phyloP scores from a whole-genome alignment of 2,888 invertebrate genomes.

The Hydrotaea diabolus region DNA sequence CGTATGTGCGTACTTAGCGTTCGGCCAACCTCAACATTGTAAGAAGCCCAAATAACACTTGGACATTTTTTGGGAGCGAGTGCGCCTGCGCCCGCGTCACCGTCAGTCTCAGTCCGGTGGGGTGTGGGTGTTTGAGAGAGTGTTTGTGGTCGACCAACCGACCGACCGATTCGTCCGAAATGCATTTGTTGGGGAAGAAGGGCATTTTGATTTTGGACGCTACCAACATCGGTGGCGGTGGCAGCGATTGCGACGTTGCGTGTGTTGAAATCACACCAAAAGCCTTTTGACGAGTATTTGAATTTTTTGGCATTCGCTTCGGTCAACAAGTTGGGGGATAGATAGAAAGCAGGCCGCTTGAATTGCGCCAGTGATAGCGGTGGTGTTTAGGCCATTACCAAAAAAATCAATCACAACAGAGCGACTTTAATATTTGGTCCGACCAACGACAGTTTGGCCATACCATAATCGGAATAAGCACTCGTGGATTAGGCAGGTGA shows the following conservation, averaged over 20 bases:
- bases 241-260: neutral
- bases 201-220: constrained; percentile 15
- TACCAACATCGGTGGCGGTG: constrained; percentile 16
- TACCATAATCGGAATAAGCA: constrained; percentile 42
- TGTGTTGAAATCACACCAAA: constrained; percentile 58
- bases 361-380: too few species aligned
- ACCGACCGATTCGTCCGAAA: constrained; percentile 32
- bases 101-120: constrained; percentile 27
- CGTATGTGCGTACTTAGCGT: neutral
- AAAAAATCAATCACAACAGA: constrained; percentile 50
- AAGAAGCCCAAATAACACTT: constrained; percentile 29
- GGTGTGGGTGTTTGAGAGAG: constrained; percentile 46
- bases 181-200: constrained; percentile 50
- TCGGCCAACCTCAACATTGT: constrained; percentile 46
- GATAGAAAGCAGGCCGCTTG: constrained; percentile 30
- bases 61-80: constrained; percentile 45
- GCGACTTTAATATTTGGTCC: constrained; percentile 40
- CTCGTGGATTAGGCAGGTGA: constrained; percentile 21
- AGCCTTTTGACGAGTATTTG: constrained; percentile 25
- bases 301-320: constrained; percentile 44
- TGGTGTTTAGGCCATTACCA: constrained; percentile 61
- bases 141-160: constrained; percentile 3
- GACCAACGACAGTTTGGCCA: constrained; percentile 1
- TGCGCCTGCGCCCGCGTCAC: constrained; percentile 17
- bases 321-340: constrained; percentile 42